Evolutionary conservation across 2,888 invertebrate species (phyloP), one percentile per base, ranked within the genome.

Genomic region (Sericinus montela): DNA sequence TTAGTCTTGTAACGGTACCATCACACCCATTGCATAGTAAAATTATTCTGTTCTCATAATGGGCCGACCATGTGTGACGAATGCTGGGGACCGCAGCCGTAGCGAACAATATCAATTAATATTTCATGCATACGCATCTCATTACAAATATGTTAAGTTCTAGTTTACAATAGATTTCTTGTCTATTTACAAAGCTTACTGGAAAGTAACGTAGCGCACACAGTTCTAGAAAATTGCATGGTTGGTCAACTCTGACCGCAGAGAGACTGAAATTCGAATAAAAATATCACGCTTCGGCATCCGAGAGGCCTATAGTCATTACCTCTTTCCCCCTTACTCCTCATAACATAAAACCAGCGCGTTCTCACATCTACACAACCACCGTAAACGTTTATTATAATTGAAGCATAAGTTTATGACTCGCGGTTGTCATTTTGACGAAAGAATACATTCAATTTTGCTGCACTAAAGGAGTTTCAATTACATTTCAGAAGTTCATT

Each of bases 301-400:
- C 71, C 68, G 65, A 62, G 67, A 63, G 61, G 61, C 62, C 61
- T 67, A 69, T 71, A 65, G 59, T 59, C 56, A n/a, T n/a, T n/a
- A n/a, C 42, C 23, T 48, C 49, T 29, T 47, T 45, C 63, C 63
- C 52, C 55, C 54, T 34, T 13, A 14, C 14, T n/a, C 13, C 13
- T 19, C 19, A 19, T 65, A 55, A 69, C 74, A 78, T 85, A 82
- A 83, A 85, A 80, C 75, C 71, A 67, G 69, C 69, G 67, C 79
- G 67, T 74, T 80, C 80, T 73, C 82, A 81, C 80, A 80, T 76
- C 68, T 70, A 72, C 78, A 65, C 70, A 57, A 70, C 68, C 72
- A 71, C 74, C 69, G 72, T 79, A 74, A 79, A 79, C 75, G 75
- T 79, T 82, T 81, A 82, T 80, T 80, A 81, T 84, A 84, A 86